phyloP scores from a whole-genome alignment of 2,888 invertebrate genomes.

The Papilio protenor region DNA sequence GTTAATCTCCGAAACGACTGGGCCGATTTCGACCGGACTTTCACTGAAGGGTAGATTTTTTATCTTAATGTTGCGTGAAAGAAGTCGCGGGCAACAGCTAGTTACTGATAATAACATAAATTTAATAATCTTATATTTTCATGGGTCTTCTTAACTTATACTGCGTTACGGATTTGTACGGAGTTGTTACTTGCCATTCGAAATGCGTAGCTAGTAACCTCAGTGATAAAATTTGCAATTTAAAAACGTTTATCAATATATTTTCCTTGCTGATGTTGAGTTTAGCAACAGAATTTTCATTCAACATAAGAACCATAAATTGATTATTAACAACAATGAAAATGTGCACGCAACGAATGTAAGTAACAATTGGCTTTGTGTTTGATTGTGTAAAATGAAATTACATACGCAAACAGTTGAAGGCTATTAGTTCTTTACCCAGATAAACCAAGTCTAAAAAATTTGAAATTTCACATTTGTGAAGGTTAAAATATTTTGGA shows the following conservation, averaged over 20 bases:
- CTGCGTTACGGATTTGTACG: background rate
- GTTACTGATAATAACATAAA: background rate
- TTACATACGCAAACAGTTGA: constrained; percentile 30
- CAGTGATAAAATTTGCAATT: background rate
- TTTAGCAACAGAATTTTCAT: constrained; percentile 4
- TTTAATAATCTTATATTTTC: no score
- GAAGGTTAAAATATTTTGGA: background rate
- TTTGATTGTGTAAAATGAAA: constrained; percentile 7
- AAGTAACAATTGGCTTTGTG: constrained; percentile 8
- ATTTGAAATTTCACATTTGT: background rate
- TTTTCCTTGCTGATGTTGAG: background rate
- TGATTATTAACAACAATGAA: constrained; percentile 26
- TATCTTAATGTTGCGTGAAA: no score
- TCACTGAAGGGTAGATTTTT: no score
- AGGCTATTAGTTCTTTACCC: background rate
- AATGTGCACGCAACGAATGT: constrained; percentile 33
- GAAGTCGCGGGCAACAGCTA: no score
- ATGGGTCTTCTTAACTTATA: background rate
- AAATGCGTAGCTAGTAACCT: background rate
- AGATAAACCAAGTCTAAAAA: background rate
- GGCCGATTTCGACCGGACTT: no score
- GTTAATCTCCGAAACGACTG: no score
- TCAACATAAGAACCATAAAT: background rate
- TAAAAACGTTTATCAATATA: background rate
- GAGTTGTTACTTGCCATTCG: no score